Evolutionary conservation across 2,797 vertebrate species (phyloP), one percentile per base, ranked within the genome.

Genomic region (Rhinatrema bivittatum): DNA sequence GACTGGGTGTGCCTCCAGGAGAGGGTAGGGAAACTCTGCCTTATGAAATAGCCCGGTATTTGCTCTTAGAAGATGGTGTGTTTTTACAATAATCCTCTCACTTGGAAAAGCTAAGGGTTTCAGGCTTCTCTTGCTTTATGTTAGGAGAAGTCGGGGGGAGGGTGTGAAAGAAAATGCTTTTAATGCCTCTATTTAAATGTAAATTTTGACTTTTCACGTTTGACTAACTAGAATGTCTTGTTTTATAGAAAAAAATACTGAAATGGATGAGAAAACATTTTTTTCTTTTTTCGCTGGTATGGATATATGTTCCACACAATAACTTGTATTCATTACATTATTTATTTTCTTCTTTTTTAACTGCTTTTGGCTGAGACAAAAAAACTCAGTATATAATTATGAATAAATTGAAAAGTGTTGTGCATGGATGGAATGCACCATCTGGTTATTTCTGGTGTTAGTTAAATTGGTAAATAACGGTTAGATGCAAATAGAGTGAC

Each of bases 181-280:
- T 62, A 69, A 56, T 63, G 46, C 53, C 25, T 63, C 61, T 41
- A 62, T 71, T 67, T 69, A 71, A 63, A 69, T 71, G 59, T 56
- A 67, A 62, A 67, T 67, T 60, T 65, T 67, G 54, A 63, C 59
- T 74, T 71, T 71, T 67, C 42, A 54, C 11, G 1, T 61, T 39
- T 60, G 50, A 53, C 41, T 44, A 67, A 57, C 39, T 55, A 51
- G 32, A 41, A 50, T 53, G 37, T 65, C 62, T 59, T 42, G 36
- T 52, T 45, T 48, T 42, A 39, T 37, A 38, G 20, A 56, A 39
- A 62, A 60, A 58, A 46, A 56, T 25, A 10, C 14, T 27, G 29
- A 49, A 61, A 5, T 20, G 48, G 50, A 52, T 59, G 25, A 56
- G 56, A 30, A 46, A 51, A 53, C 17, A 32, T 7, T 12, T 0